Percentiles rank a stretch among this genome's conserved stretches.
These are phyloP conservation scores for Lates japonicus DNA, from an alignment of 2,797 vertebrate species.

Conservation along the genomic window DNA sequence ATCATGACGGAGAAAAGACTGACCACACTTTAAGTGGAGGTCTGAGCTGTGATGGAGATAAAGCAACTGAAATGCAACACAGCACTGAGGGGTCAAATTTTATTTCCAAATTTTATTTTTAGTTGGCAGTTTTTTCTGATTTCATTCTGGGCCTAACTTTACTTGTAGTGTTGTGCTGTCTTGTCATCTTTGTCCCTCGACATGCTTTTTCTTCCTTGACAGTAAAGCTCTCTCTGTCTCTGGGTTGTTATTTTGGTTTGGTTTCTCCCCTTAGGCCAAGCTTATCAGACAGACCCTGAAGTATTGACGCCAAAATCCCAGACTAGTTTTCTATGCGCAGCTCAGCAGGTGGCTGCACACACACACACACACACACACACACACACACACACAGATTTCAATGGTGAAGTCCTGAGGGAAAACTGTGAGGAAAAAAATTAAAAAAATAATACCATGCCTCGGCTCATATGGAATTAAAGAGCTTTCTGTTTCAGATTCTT, in stretches of 20 bases:
- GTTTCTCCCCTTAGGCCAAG: conserved; percentile 76
- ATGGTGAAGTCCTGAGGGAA: conserved; percentile 62
- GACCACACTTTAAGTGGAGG: neutral
- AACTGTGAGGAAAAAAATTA: conserved; percentile 32
- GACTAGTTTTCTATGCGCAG: conserved; percentile 66
- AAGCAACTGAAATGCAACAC: fast-evolving
- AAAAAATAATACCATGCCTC: conserved; percentile 54
- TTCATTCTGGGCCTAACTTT: neutral
- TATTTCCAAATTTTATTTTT: neutral
- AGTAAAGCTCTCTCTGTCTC: conserved; percentile 48
- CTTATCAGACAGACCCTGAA: conserved; percentile 79
- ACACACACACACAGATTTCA: conserved; percentile 39
- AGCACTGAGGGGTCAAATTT: neutral
- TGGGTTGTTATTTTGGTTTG: conserved; percentile 81
- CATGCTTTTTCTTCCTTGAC: conserved; percentile 51
- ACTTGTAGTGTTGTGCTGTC: conserved; percentile 30
- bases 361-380: conserved; percentile 16
- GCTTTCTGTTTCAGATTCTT: conserved; percentile 63
- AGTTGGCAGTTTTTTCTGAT: neutral
- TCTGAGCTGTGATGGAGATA: neutral
- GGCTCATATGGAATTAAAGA: conserved; percentile 70
- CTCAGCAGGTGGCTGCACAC: conserved; percentile 78
- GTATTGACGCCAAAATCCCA: conserved; percentile 77
- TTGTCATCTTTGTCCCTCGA: conserved; percentile 64
- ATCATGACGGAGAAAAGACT: neutral